Base-by-base conservation (phyloP, 2,888 invertebrate species). In the Phaedon cochleariae region DNA sequence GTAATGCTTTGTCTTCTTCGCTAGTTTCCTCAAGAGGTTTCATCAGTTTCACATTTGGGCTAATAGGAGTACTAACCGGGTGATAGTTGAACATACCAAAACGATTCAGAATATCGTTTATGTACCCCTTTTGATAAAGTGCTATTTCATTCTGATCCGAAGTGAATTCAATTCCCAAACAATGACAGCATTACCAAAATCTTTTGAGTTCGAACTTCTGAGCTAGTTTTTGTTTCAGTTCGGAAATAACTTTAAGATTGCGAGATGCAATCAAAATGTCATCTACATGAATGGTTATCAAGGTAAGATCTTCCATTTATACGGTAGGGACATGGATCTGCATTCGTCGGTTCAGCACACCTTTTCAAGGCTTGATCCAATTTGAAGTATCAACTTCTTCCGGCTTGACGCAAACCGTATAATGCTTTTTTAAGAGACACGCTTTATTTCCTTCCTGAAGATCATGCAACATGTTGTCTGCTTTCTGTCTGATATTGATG, bases 31-130 rank as follows among this genome's bases (percentile, higher is more conserved):
- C 31, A 29, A 15, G 2, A 29, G 17, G 21, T 41, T 53, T 60
- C 53, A 29, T 45, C 48, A 65, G 15, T 21, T 55, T 58, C 22
- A 41, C 57, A 37, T 48, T 22, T 0, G 29, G 20, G 22, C 58
- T 37, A 21, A 59, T 63, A 3, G 74, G 77, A 15, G 74, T 76
- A 46, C 57, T 55, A 2, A 74, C 74, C 45, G 75, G 64, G 31
- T 78, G 76, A 18, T 69, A 73, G 49, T 77, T 63, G 12, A 63
- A 60, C 77, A 79, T 77, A 26, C 68, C 63, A 62, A 75, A 79
- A n/a, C 73, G 53, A 48, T 68, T 59, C 29, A 77, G 57, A 12
- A 76, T 20, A n/a, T 75, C 71, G 4, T 54, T 60, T 31, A 77
- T 69, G 49, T 77, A 76, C n/a, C 66, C 68, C 21, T 48, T 59